These are phyloP conservation scores for Caenorhabditis wallacei DNA, from an alignment of 2,888 invertebrate species.

Conservation along the genomic window DNA sequence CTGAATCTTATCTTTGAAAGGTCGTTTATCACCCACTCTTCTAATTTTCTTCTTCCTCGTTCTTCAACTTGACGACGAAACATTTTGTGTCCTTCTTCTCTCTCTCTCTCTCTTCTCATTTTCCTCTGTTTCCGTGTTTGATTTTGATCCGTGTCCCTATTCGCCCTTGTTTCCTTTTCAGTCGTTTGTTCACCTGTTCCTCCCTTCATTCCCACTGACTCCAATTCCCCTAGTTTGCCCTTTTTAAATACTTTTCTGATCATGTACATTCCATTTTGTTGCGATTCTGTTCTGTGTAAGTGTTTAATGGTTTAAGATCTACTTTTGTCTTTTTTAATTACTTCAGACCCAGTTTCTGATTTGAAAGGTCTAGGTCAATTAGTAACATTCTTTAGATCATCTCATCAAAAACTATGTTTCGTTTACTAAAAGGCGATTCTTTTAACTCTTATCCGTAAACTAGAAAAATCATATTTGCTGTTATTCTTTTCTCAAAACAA, in stretches of 20 bases:
- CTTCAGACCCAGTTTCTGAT: too few species aligned
- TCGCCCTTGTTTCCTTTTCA: constrained; percentile 10
- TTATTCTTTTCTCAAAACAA: too few species aligned
- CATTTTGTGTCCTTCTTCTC: neutral
- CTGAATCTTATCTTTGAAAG: constrained; percentile 20
- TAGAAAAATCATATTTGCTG: too few species aligned
- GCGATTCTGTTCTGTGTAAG: neutral
- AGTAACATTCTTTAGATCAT: too few species aligned
- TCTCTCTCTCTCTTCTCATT: neutral
- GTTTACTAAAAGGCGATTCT: too few species aligned
- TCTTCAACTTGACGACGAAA: neutral
- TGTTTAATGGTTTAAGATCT: neutral
- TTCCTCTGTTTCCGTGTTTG: constrained; percentile 5
- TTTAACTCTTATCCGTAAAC: too few species aligned
- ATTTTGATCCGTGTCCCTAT: constrained; percentile 27
- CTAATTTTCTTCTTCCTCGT: constrained; percentile 37
- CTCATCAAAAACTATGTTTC: too few species aligned
- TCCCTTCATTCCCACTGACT: neutral
- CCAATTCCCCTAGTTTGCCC: neutral
- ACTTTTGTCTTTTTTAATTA: too few species aligned
- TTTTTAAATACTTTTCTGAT: neutral
- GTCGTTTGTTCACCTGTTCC: constrained; percentile 49
- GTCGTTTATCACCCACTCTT: constrained; percentile 39
- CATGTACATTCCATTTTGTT: neutral
- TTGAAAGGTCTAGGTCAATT: too few species aligned